Evolutionary conservation across 2,113 vertebrate genomes (phyloP).

Genomic region (Patagioenas fasciata): DNA sequence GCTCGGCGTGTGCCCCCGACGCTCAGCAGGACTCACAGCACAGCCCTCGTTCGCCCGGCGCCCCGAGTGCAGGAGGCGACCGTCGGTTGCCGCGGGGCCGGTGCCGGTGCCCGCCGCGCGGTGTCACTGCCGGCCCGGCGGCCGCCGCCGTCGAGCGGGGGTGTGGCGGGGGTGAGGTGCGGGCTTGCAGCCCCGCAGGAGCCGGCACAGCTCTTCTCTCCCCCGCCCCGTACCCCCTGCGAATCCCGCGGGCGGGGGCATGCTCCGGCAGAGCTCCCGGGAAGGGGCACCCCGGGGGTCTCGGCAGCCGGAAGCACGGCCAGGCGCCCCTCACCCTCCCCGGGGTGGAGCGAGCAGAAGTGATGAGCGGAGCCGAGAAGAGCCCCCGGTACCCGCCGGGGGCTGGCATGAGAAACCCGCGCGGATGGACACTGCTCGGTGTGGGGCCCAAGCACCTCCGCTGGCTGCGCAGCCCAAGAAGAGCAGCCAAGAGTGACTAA

Average conservation of each 20-base stretch:
- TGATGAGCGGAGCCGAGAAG: neutral
- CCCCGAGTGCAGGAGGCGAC: neutral
- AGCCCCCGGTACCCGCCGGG: too few relatives aligned
- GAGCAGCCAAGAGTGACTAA: neutral
- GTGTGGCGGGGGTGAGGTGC: neutral
- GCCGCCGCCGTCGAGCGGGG: neutral
- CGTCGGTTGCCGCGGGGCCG: neutral
- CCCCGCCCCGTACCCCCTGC: neutral
- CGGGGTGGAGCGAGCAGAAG: neutral
- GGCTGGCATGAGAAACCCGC: neutral
- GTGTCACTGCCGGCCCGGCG: conserved; percentile 41
- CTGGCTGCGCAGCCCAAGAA: neutral
- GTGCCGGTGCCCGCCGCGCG: conserved; percentile 15
- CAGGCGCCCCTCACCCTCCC: neutral
- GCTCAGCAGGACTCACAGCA: neutral
- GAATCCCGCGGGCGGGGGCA: neutral
- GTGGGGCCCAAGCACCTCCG: neutral
- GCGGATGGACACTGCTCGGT: too few relatives aligned
- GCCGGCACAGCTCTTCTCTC: too few relatives aligned
- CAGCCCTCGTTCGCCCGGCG: neutral
- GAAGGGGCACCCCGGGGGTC: neutral
- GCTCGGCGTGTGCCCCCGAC: too few relatives aligned
- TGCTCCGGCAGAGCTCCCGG: neutral
- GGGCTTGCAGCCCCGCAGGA: neutral
- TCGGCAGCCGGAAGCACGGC: neutral